These are phyloP conservation scores for Drosophila prostipennis DNA, from an alignment of 2,888 invertebrate species.

Conservation along the genomic window DNA sequence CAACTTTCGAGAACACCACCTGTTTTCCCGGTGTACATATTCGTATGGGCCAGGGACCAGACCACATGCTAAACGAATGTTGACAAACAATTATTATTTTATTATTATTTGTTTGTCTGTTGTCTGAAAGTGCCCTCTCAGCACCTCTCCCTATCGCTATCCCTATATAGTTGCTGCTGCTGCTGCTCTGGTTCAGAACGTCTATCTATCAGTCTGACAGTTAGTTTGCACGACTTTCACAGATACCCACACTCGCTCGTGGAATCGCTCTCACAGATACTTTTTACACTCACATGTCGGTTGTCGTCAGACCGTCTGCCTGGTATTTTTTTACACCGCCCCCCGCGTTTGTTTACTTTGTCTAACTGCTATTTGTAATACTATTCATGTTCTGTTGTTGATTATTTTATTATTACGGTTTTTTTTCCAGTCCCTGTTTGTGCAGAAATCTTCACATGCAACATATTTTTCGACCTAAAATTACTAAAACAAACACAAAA, in stretches of 20 bases:
- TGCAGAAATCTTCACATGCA: constrained; percentile 76
- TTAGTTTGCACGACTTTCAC: constrained; percentile 66
- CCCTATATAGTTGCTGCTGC: constrained; percentile 23
- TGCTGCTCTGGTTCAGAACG: constrained; percentile 30
- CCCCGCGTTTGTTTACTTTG: constrained; percentile 63
- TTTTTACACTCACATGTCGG: constrained; percentile 40
- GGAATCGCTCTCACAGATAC: constrained; percentile 19
- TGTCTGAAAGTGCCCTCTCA: constrained; percentile 34
- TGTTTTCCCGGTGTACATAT: constrained; percentile 13
- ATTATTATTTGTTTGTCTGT: constrained; percentile 79
- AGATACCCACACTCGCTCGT: constrained; percentile 17
- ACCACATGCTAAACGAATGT: constrained; percentile 81
- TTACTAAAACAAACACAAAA: constrained; percentile 56
- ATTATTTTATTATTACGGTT: constrained; percentile 74
- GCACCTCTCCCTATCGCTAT: constrained; percentile 20
- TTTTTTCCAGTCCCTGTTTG: constrained; percentile 58
- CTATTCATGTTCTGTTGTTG: constrained; percentile 71
- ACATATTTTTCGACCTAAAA: constrained; percentile 49
- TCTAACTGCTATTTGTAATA: constrained; percentile 76
- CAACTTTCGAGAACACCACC: background rate
- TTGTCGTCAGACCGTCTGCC: constrained; percentile 73
- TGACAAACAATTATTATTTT: constrained; percentile 82
- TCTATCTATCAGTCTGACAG: constrained; percentile 51
- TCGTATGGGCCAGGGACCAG: constrained; percentile 34
- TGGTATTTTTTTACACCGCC: constrained; percentile 5